Evolutionary conservation across 1,140 invertebrate genomes (phyloP).

Genomic region (Drosophila prosaltans): DNA sequence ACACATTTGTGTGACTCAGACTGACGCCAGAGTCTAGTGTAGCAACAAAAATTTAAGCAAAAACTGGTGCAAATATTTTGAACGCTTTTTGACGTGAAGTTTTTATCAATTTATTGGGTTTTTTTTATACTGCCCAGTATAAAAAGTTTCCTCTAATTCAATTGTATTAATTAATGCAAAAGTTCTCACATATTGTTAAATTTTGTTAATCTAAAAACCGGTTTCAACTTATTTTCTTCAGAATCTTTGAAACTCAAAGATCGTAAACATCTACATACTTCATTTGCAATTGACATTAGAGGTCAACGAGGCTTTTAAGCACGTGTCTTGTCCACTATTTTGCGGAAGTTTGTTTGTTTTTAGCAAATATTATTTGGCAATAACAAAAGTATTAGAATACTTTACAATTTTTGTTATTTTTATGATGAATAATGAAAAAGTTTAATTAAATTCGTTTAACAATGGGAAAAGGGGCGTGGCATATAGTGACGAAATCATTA

Average conservation of each 20-base stretch:
- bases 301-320: background rate
- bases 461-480: background rate
- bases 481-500: background rate
- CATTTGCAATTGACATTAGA: background rate
- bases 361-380: background rate
- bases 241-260: background rate
- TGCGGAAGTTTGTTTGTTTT: background rate
- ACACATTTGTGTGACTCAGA: no score
- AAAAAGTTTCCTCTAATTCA: no score
- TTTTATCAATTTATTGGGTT: no score
- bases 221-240: background rate
- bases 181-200: background rate
- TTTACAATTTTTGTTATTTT: background rate
- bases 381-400: background rate
- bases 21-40: no score
- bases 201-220: background rate
- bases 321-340: background rate
- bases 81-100: no score
- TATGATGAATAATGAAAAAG: conserved; percentile 22
- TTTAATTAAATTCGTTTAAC: conserved; percentile 32
- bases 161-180: background rate
- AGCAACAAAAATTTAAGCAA: no score
- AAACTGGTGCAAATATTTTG: no score
- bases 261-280: background rate
- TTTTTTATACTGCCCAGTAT: no score